Evolutionary conservation across 2,888 invertebrate genomes (phyloP), one percentile per base, ranked within the genome.

Genomic region (Sarcophaga variegata): DNA sequence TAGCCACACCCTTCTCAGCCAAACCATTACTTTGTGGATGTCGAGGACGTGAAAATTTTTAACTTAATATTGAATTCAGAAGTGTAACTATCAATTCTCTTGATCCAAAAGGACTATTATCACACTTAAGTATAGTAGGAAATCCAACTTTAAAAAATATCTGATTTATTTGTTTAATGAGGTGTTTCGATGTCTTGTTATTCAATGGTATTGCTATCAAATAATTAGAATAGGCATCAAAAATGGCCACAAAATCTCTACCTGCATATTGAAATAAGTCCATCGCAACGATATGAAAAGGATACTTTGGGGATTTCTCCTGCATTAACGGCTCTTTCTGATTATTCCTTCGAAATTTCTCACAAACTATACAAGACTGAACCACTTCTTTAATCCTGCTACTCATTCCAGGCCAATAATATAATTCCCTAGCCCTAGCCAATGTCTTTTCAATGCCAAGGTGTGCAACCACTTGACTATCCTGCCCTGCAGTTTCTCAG

Each of bases 21-120:
- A 70, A 27, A 12, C 70, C 82, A 22, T 82, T 82, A 49, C 71
- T 77, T 22, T 83, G 72, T 10, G 79, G 74, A 70, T 69, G 75
- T 8, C 74, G 66, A 10, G 83, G 62, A 78, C 83, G 72, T 80
- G 83, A 87, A 80, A 88, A 45, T 88, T 84, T 84, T 70, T 88
- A 85, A 17, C 89, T 90, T 25, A 89, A 78, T 78, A 72, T 74
- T 75, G 37, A 8, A 37, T 4, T 81, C 63, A 54, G 14, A 62
- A n/a, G 75, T 62, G 63, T 69, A 81, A 4, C 3, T 8, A 62
- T 66, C 20, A 54, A 75, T 45, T 81, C 69, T 4, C 49, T 49
- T 14, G 63, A 81, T 12, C 60, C 60, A 67, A 81, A 81, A n/a
- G 75, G 69, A n/a, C 4, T 63, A 75, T 81, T 75, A 62, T 76